Evolutionary conservation across 2,888 invertebrate species (phyloP), one percentile per base, ranked within the genome.

Genomic region (Elgonia sp.): DNA sequence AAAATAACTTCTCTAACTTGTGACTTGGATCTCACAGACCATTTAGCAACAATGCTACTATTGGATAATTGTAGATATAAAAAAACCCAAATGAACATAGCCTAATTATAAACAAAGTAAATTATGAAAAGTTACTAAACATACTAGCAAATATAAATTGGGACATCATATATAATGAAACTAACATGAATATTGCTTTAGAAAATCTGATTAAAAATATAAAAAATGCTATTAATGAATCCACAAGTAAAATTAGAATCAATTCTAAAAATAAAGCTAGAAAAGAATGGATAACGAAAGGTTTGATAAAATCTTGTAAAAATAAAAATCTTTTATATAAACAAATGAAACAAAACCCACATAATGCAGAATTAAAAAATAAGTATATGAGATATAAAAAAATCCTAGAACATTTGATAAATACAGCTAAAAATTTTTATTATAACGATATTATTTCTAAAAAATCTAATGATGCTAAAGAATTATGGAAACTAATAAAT

Each of bases 301-400:
- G 21, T 2, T n/a, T 76, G 7, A 63, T 62, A 10, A 76, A 46
- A 46, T 76, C 76, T 6, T 76, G 76, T 20, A 76, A 63, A 76
- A 63, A 9, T 8, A 76, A 76, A 62, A 39, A 76, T 63, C 16
- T 29, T 18, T 29, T 76, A 18, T 73, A 57, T 40, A 39, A n/a
- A 5, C 12, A 73, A 39, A 20, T 16, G 6, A 73, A 40, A 40
- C 8, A 10, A 40, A 18, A 73, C 1, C 73, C 73, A 0, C 6
- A 18, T 6, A 40, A 73, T 29, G 10, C 14, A 4, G 18, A 4
- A 6, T 20, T 60, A 16, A 73, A 73, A 73, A 40, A 57, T 14
- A 63, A 57, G 8, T 76, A 76, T 39, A 62, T 9, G 5, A 1
- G 2, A 39, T 76, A 76, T 76, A 62, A 63, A 29, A 76, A 76